phyloP scores from a whole-genome alignment of 2,113 vertebrate species.

The Pristiophorus japonicus region DNA sequence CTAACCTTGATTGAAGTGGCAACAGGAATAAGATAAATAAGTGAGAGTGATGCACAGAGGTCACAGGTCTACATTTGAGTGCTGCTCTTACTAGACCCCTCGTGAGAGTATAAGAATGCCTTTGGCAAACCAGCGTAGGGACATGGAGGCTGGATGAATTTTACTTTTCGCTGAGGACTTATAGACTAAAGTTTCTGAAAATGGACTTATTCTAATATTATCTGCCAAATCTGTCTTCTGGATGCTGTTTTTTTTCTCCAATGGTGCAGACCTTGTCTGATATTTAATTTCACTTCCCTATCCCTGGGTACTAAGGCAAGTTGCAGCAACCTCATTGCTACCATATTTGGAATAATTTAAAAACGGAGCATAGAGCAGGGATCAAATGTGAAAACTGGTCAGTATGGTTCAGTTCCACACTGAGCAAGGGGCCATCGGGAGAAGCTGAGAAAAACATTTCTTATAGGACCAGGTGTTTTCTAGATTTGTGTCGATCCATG shows the following conservation, averaged over 20 bases:
- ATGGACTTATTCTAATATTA: too few relatives aligned
- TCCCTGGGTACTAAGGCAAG: background rate
- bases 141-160: background rate
- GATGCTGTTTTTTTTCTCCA: too few relatives aligned
- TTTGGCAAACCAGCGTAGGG: background rate
- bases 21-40: background rate
- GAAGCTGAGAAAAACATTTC: background rate
- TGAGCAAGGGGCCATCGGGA: background rate
- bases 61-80: background rate
- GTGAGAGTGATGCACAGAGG: background rate
- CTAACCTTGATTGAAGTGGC: slow-evolving; percentile 2
- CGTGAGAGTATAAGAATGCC: background rate
- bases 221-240: too few relatives aligned
- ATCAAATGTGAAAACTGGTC: background rate
- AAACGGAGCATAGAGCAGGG: background rate
- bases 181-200: too few relatives aligned
- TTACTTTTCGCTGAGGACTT: background rate
- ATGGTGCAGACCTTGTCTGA: too few relatives aligned
- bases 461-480: background rate
- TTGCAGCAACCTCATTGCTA: background rate
- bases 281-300: background rate
- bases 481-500: background rate
- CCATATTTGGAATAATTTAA: background rate
- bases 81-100: background rate
- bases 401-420: background rate